phyloP scores from a whole-genome alignment of 2,797 vertebrate species.

The Naso thynnoides region DNA sequence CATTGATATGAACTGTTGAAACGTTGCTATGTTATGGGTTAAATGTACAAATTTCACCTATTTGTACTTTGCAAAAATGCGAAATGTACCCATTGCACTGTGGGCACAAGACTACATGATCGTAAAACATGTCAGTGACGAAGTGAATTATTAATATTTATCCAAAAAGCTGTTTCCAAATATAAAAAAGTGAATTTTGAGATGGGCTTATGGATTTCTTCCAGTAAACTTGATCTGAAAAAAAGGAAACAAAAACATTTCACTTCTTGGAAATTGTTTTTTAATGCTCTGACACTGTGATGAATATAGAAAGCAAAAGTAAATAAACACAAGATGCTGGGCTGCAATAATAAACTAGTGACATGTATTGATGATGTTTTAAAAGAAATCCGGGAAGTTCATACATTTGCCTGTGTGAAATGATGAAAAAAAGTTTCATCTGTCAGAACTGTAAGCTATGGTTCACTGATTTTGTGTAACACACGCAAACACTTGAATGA shows the following conservation, averaged over 20 bases:
- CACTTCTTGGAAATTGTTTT: not conserved
- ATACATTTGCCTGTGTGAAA: slow-evolving; percentile 59
- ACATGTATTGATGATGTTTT: slow-evolving; percentile 46
- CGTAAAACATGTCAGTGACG: not conserved
- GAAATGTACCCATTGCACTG: no score
- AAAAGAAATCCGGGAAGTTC: slow-evolving; percentile 13
- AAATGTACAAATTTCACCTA: no score
- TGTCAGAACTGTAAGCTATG: slow-evolving; percentile 35
- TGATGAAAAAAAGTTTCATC: slow-evolving; percentile 49
- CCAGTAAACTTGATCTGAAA: not conserved
- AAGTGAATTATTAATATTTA: not conserved
- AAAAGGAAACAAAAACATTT: slow-evolving; percentile 2
- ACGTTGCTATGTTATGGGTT: no score
- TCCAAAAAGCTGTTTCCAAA: not conserved
- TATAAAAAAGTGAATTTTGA: not conserved
- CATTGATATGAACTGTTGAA: no score
- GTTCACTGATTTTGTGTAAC: slow-evolving; percentile 36
- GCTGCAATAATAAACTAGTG: slow-evolving; percentile 25
- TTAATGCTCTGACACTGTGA: slow-evolving; percentile 23
- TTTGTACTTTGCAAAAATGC: no score
- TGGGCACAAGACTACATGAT: no score
- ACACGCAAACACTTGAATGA: slow-evolving; percentile 31
- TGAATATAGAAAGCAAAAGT: slow-evolving; percentile 38
- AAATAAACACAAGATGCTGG: slow-evolving; percentile 50
- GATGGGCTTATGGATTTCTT: not conserved